Conservation (phyloP, 2,888 invertebrate species). For the Isoperla grammatica region DNA sequence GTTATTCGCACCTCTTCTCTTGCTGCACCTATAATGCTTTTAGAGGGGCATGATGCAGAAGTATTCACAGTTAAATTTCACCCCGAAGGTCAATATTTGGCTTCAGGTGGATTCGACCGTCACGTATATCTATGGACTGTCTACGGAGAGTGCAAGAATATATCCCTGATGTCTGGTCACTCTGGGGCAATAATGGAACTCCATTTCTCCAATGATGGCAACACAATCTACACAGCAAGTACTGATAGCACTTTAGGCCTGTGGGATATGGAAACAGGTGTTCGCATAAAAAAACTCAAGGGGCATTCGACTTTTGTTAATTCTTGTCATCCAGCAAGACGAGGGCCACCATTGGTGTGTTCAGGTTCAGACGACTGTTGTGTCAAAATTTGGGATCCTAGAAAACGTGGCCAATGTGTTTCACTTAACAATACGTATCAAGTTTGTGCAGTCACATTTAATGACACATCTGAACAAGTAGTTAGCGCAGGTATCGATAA, state of each 20-base stretch:
- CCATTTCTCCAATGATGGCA: constrained; percentile 78
- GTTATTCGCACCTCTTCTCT: constrained; percentile 81
- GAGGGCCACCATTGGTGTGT: constrained; percentile 86
- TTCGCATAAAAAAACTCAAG: constrained; percentile 81
- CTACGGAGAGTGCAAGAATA: constrained; percentile 96
- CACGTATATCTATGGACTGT: constrained; percentile 96
- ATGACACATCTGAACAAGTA: constrained; percentile 92
- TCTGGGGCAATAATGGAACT: constrained; percentile 93
- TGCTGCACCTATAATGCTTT: constrained; percentile 88
- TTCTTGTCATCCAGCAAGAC: constrained; percentile 57
- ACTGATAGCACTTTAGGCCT: constrained; percentile 93
- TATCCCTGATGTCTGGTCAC: constrained; percentile 89
- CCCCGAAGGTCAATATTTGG: constrained; percentile 91
- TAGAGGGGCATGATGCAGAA: constrained; percentile 97
- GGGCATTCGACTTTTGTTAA: constrained; percentile 56
- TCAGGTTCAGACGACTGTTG: constrained; percentile 95
- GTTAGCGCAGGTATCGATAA: constrained; percentile 96
- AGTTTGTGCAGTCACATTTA: constrained; percentile 84
- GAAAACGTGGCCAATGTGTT: constrained; percentile 69
- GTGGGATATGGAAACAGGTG: constrained; percentile 91
- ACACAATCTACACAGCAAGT: constrained; percentile 82
- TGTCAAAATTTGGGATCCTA: constrained; percentile 87
- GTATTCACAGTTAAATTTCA: constrained; percentile 91
- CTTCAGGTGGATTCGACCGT: constrained; percentile 92
- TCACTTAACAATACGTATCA: constrained; percentile 69